Conservation (phyloP, 2,888 invertebrate genomes). For the Bombyx huttoni region DNA sequence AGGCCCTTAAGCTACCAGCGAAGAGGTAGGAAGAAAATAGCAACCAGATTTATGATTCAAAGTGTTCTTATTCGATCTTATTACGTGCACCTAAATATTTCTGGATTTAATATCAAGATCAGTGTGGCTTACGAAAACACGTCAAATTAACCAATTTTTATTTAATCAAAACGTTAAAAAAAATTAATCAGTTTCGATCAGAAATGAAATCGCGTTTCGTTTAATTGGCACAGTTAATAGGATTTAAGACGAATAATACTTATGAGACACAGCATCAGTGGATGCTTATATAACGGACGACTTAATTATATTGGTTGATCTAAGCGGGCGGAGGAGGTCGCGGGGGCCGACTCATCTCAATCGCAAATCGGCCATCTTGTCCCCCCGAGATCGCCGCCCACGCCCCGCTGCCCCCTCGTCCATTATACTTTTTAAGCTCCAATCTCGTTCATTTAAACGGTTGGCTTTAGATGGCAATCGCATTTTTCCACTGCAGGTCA, state of each 20-base stretch:
- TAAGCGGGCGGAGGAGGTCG: conserved; percentile 31
- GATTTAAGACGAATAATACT: conserved; percentile 8
- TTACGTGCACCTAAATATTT: too few relatives aligned
- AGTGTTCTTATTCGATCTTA: too few relatives aligned
- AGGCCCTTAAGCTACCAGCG: too few relatives aligned
- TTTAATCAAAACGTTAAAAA: background rate
- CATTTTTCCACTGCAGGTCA: conserved; percentile 80
- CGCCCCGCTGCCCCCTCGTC: conserved; percentile 57
- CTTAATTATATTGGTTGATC: conserved; percentile 70
- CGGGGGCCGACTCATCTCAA: conserved; percentile 66
- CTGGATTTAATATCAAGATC: too few relatives aligned
- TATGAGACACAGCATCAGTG: conserved; percentile 13
- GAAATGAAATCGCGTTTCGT: background rate
- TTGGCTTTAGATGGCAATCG: conserved; percentile 80
- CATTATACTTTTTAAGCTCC: conserved; percentile 82
- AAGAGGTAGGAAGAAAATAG: too few relatives aligned
- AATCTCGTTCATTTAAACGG: conserved; percentile 80
- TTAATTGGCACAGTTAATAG: background rate
- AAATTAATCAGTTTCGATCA: background rate
- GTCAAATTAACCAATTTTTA: too few relatives aligned
- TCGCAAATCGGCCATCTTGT: conserved; percentile 73
- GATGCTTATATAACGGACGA: conserved; percentile 39
- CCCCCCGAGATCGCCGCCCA: conserved; percentile 64
- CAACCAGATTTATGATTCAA: too few relatives aligned
- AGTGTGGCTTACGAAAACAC: too few relatives aligned